Evolutionary conservation across 30 jellyfish, hydroid and myxozoan genomes (phyloP), one percentile per base, ranked within the genome.

Genomic region (Nemopilema nomurai): DNA sequence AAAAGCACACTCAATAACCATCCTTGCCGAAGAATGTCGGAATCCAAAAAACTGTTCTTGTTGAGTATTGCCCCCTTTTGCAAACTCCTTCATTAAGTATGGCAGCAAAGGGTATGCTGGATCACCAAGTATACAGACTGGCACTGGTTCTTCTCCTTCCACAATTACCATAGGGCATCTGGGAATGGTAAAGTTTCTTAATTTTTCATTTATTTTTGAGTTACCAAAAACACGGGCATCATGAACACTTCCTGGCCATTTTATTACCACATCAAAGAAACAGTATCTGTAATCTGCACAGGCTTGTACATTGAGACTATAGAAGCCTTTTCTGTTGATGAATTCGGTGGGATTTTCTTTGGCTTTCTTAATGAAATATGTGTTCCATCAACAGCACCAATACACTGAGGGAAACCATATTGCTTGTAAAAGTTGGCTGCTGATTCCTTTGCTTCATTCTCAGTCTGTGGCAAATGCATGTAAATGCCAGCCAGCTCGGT

Each of bases 191-290:
- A n/a, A n/a, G n/a, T n/a, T n/a, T 23, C 77, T 67, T 63, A 63
- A 30, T 30, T 63, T 63, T 63, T 69, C 66, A 8, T 69, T 69
- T 69, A 69, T 23, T 20, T 52, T 69, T 69, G 57, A 26, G 57
- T 69, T 69, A 69, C 80, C 67, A 69, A 69, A 69, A 18, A 63
- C 73, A 27, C 78, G 18, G 8, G 92, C 87, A 53, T 83, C 88
- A 70, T 82, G 91, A 18, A 82, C 91, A 66, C 91, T 69, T 0
- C 87, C 91, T 4, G 87, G 87, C 87, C 87, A 71, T 80, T 70
- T 62, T 7, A 67, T 51, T 4, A 18, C 49, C 28, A 67, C 90
- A 74, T 83, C 79, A 57, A 73, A 50, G 51, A 83, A 62, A 49
- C 80, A 57, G 64, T 63, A 79, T 30, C 28, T 70, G 76, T 24